Conservation (phyloP, 2,113 vertebrate species). For the Irena cyanogastra region DNA sequence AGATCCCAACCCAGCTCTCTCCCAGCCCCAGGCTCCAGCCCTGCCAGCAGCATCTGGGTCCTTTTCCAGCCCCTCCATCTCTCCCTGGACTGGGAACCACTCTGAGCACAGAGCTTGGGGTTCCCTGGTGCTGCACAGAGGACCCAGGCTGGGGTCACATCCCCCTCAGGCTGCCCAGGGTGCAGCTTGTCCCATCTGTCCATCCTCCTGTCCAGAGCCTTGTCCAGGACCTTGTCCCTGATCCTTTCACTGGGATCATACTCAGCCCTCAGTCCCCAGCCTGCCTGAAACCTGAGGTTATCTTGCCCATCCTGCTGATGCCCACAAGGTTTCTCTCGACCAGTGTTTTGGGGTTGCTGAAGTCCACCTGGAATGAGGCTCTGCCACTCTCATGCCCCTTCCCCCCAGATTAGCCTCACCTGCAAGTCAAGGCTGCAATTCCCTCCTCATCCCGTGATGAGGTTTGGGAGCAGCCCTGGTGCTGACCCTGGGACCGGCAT, state of each 20-base stretch:
- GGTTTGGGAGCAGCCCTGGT: background rate
- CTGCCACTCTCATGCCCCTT: background rate
- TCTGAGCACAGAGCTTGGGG: background rate
- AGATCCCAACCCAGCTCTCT: background rate
- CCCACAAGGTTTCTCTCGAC: background rate
- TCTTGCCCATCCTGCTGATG: background rate
- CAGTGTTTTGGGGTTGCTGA: accelerated
- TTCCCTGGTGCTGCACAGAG: background rate
- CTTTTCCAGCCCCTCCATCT: background rate
- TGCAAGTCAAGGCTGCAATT: background rate
- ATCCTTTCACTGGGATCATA: background rate
- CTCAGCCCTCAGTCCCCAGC: background rate
- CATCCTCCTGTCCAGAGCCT: background rate
- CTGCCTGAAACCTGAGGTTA: background rate
- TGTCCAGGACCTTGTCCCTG: background rate
- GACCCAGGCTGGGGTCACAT: background rate
- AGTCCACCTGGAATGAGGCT: background rate
- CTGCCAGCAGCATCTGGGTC: background rate
- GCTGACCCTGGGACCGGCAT: background rate
- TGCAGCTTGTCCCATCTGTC: background rate
- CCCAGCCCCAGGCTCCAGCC: too few species aligned
- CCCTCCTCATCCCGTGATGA: background rate
- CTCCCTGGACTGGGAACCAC: background rate
- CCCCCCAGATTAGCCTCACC: background rate
- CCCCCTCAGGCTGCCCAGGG: background rate